Base-by-base conservation (phyloP, 2,113 vertebrate species). In the Hemicordylus capensis region DNA sequence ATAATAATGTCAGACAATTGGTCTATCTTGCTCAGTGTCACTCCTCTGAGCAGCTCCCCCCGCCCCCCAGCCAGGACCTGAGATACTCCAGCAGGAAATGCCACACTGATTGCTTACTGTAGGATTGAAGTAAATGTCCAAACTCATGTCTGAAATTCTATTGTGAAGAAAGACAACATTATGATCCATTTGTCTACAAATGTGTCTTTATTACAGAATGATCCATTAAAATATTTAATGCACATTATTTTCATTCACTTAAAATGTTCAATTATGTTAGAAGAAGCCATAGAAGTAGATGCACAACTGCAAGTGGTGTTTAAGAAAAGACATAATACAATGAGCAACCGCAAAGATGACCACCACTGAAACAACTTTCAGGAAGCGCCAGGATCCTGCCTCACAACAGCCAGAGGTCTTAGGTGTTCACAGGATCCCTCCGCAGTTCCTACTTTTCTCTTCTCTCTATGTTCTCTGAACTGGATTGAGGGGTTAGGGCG, bases 341-440 rank as follows among this genome's bases (percentile, higher is more conserved):
- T 31, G 61, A 66, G 10, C 4, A 6, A 34, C 31, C 46, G 54
- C 19, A 59, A 8, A 77, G 28, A n/a, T 8, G 28, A 11, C 10
- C 20, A 44, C 24, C 26, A 11, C 44, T 63, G n/a, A 42, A 70
- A 4, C 42, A 61, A 37, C 31, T 22, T 37, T 24, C 42, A 54
- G 12, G 3, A 58, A 84, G 56, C 3, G 1, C 7, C 34, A 56
- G 46, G 2, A 39, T 17, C 58, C 12, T 3, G 11, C 31, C 42
- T 78, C 46, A 12, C 34, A 26, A 79, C 24, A 34, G 24, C 39
- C 3, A 14, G n/a, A 63, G 3, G 34, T 70, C 63, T 1, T 37
- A 1, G 80, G 24, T 44, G 20, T 48, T 0, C 0, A 56, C 4
- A n/a, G 17, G 6, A 31, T 9, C 24, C 44, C 4, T 28, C 37